Base-by-base conservation (phyloP, 2,888 invertebrate species). In the Conomelus anceps region DNA sequence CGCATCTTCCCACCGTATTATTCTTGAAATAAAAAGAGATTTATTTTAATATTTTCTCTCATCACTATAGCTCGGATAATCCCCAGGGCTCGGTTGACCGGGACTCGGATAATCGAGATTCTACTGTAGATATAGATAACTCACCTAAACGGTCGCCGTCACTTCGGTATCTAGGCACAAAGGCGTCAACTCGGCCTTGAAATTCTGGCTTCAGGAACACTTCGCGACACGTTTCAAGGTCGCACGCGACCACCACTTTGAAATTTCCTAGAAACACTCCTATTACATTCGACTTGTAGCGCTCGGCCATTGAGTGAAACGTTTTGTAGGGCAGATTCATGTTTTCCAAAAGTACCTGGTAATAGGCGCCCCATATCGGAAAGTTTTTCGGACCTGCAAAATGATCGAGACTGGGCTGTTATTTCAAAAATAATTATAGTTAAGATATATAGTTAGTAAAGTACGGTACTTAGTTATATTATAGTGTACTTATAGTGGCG, bases 321-420 rank as follows among this genome's bases (percentile, higher is more conserved):
- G 94, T 94, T 88, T 93, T 93, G 20, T 95, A 94, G 0, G 95
- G 92, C 91, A 94, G 94, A 88, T 93, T 93, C 90, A 94, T 94
- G 91, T 95, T 93, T 41, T 94, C 93, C 89, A 94, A 92, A 84
- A 95, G 92, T 85, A 96, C 92, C 84, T 95, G 93, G 93, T 95
- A 94, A 91, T 95, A 96, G 26, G 95, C 94, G 1, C 96, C 96
- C 91, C 95, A 95, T 22, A 96, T 88, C 0, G 96, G 96, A 85
- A 96, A 92, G 23, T 94, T 94, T 0, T 95, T 95, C 1, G 96
- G 95, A 85, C 96, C 96, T 96, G 92, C n/a, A n/a, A n/a, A n/a
- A n/a, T n/a, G n/a, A n/a, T n/a, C n/a, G n/a, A n/a, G n/a, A n/a
- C n/a, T n/a, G n/a, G n/a, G n/a, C n/a, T n/a, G n/a, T n/a, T n/a